These are phyloP conservation scores for Balaeniceps rex DNA, from an alignment of 2,113 vertebrate species.

Conservation along the genomic window DNA sequence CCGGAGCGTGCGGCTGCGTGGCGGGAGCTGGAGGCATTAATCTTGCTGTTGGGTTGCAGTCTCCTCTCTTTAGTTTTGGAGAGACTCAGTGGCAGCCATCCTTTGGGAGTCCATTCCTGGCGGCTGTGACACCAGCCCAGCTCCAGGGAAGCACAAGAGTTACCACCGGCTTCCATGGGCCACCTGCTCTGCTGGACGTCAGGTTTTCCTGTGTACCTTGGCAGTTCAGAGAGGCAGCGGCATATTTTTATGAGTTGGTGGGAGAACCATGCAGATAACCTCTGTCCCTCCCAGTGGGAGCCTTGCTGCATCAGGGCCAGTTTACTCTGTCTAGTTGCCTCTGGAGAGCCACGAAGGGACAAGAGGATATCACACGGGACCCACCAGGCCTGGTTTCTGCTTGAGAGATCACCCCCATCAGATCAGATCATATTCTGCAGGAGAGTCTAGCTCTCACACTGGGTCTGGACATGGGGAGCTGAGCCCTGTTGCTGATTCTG, in stretches of 20 bases:
- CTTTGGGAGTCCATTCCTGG: background rate
- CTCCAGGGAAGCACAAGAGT: background rate
- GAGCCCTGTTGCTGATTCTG: background rate
- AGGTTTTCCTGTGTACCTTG: background rate
- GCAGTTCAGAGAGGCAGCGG: background rate
- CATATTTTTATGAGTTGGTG: background rate
- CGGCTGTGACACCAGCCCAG: background rate
- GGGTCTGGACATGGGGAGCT: accelerated
- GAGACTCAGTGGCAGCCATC: background rate
- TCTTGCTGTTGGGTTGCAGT: background rate
- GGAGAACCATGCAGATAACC: background rate
- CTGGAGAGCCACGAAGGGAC: background rate
- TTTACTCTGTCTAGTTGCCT: background rate
- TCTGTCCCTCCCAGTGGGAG: background rate
- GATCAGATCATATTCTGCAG: accelerated
- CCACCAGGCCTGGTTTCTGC: background rate
- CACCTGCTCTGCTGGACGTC: background rate
- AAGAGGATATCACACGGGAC: accelerated
- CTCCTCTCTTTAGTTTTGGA: too few relatives aligned
- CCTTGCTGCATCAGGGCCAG: background rate
- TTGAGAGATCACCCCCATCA: accelerated
- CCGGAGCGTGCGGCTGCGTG: background rate
- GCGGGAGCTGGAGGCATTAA: accelerated
- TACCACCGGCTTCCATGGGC: background rate
- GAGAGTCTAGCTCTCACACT: background rate